Evolutionary conservation across 2,113 vertebrate genomes (phyloP).

Genomic region (Oophaga pumilio): DNA sequence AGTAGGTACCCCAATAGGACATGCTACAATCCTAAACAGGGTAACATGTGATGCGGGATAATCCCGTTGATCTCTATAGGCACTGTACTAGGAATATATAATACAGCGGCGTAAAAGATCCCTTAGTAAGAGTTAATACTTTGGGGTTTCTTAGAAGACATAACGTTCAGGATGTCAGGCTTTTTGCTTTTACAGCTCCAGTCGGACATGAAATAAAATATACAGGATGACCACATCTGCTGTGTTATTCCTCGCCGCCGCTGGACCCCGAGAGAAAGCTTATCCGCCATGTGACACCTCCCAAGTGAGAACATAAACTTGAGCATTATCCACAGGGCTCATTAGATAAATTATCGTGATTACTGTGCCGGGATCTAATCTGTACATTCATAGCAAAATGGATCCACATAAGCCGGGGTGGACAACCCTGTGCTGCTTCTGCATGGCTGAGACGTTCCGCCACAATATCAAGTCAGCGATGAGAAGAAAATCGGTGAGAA

Average conservation of each 20-base stretch:
- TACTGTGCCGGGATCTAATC: neutral
- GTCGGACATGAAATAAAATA: conserved; percentile 5
- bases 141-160: neutral
- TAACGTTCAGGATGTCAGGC: neutral
- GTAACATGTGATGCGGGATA: no score
- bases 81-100: no score
- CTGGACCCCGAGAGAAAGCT: neutral
- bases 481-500: neutral
- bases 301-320: conserved; percentile 2
- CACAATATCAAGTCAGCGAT: neutral
- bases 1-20: no score
- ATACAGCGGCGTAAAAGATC: neutral
- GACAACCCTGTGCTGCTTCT: neutral
- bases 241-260: neutral
- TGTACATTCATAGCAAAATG: neutral
- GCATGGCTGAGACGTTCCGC: neutral
- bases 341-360: conserved; percentile 31
- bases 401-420: no score
- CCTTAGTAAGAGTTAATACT: neutral
- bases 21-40: no score
- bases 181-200: neutral
- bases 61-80: no score
- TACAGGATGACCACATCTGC: conserved; percentile 19
- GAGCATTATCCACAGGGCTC: neutral
- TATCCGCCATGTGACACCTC: neutral